These are phyloP conservation scores for Notothenia rossii DNA, from an alignment of 2,113 vertebrate genomes.

Conservation along the genomic window DNA sequence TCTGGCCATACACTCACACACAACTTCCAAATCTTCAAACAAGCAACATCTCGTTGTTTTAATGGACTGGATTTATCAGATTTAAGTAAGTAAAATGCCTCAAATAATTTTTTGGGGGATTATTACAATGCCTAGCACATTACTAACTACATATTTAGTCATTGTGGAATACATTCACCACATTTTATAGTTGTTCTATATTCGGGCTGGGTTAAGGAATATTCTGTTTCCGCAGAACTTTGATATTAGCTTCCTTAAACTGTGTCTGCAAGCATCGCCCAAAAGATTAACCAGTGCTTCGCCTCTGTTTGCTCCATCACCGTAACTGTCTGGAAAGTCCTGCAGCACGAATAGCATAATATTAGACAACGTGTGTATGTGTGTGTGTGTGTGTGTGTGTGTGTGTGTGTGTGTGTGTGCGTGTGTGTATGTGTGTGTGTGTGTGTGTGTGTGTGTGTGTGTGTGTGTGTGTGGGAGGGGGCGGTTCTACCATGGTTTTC, in stretches of 20 bases:
- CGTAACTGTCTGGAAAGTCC: constrained; percentile 61
- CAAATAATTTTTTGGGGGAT: no score
- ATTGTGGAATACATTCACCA: no score
- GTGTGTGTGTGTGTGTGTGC: neutral
- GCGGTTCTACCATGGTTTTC: neutral
- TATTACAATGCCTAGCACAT: no score
- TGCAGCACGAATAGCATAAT: constrained; percentile 48
- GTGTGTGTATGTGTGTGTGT: neutral
- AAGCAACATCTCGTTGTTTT: no score
- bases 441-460: neutral
- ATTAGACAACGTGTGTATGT: neutral
- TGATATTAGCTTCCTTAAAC: neutral
- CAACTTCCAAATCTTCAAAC: no score
- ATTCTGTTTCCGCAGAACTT: constrained; percentile 1
- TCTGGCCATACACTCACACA: no score
- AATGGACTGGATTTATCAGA: no score
- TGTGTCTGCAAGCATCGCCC: constrained; percentile 2
- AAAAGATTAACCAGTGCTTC: constrained; percentile 11
- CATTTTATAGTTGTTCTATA: no score
- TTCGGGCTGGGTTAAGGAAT: neutral
- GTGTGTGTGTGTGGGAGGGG: neutral
- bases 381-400: neutral
- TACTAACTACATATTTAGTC: no score
- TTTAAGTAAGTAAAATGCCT: no score
- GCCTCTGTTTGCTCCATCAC: constrained; percentile 43